Evolutionary conservation across 2,888 invertebrate genomes (phyloP).

Genomic region (Drosophila neonasuta): DNA sequence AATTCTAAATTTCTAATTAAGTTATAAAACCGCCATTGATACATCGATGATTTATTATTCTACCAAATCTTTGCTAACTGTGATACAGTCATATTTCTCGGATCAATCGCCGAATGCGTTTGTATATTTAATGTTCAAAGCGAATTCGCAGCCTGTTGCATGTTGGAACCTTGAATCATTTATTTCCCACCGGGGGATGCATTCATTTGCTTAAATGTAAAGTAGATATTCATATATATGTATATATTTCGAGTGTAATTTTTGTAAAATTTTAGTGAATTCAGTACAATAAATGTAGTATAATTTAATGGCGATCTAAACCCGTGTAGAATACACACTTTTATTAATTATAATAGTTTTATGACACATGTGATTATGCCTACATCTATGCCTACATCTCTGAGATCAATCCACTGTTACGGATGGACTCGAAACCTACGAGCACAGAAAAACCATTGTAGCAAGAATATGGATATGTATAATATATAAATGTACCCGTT

Average conservation of each 20-base stretch:
- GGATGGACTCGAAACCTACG: no score
- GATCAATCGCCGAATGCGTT: not conserved
- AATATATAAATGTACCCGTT: not conserved
- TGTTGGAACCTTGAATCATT: slow-evolving; percentile 1
- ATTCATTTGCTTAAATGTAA: not conserved
- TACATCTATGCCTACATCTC: no score
- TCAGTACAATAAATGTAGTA: not conserved
- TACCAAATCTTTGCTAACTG: not conserved
- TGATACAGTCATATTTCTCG: not conserved
- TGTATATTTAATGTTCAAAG: not conserved
- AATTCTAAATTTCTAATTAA: slow-evolving; percentile 28
- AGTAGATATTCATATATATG: slow-evolving; percentile 3
- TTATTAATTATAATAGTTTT: no score
- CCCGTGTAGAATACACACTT: no score
- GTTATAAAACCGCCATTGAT: slow-evolving; percentile 10
- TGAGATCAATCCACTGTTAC: no score
- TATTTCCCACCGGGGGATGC: slow-evolving; percentile 2
- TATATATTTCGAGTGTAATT: not conserved
- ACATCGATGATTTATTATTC: not conserved
- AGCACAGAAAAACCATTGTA: no score
- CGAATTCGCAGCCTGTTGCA: not conserved
- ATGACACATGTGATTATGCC: no score
- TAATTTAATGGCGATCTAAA: no score
- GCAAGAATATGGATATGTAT: no score
- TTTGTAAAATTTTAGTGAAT: not conserved